A percentile compares a stretch with the other conserved stretches of the same genome.
Evolutionary conservation across 2,113 vertebrate species (phyloP).

Genomic region (Caretta caretta): DNA sequence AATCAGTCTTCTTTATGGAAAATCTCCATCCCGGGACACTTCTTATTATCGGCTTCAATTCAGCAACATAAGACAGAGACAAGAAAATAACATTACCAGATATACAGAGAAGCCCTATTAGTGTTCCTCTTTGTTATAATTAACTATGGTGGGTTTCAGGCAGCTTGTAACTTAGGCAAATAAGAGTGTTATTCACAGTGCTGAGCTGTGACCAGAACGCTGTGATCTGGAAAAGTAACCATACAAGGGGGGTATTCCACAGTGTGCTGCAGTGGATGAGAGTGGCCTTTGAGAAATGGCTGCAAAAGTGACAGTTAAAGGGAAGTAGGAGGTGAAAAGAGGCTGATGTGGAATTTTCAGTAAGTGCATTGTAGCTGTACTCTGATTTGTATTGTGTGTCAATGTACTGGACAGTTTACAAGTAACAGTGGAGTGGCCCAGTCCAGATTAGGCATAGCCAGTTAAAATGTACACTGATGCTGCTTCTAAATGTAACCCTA

Average conservation of each 20-base stretch:
- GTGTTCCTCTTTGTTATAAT: not conserved
- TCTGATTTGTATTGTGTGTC: not conserved
- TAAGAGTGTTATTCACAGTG: not conserved
- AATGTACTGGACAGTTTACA: not conserved
- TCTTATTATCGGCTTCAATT: not conserved
- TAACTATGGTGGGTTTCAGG: not conserved
- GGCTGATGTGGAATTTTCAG: not conserved
- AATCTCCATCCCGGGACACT: not conserved
- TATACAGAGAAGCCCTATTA: not conserved
- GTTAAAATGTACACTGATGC: not conserved
- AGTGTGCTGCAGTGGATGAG: not conserved
- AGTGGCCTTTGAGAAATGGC: not conserved
- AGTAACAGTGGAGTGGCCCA: not conserved
- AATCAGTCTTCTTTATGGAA: not conserved
- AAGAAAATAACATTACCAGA: not conserved
- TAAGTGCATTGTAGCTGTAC: not conserved
- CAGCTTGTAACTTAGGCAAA: not conserved
- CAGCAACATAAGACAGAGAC: not conserved
- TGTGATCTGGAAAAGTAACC: rapidly evolving
- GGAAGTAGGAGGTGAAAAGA: not conserved
- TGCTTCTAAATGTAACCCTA: not conserved
- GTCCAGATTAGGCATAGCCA: not conserved
- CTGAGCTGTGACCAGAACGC: not conserved
- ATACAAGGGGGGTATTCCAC: not conserved
- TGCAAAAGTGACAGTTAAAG: not conserved